These are phyloP conservation scores for Neostethus bicornis DNA, from an alignment of 2,797 vertebrate genomes.

Conservation along the genomic window DNA sequence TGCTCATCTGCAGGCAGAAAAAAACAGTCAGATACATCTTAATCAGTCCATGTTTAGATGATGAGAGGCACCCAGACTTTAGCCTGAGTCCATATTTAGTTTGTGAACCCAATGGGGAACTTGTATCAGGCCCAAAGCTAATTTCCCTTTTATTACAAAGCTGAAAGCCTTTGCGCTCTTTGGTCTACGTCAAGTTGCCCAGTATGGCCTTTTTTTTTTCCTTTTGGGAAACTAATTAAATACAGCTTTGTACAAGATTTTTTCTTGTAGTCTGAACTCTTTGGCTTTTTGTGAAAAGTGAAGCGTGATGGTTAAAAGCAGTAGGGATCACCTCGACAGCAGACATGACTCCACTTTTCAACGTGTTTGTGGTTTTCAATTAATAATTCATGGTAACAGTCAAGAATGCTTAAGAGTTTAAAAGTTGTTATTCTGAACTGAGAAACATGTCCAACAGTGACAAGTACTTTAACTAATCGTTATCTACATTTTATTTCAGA, in stretches of 20 bases:
- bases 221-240: constrained; percentile 38
- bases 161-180: constrained; percentile 14
- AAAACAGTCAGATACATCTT: too few species aligned
- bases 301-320: constrained; percentile 22
- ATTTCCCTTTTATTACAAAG: constrained; percentile 22
- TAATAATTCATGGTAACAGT: constrained; percentile 40
- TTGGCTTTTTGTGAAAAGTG: constrained; percentile 18
- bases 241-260: constrained; percentile 27
- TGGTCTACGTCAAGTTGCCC: constrained; percentile 33
- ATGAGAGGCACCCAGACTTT: constrained; percentile 26
- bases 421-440: constrained; percentile 36
- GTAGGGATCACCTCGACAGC: constrained; percentile 14
- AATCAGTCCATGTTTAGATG: too few species aligned
- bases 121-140: constrained; percentile 16
- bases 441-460: constrained; percentile 32
- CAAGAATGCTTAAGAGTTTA: constrained; percentile 23
- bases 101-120: constrained; percentile 10
- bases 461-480: constrained; percentile 32
- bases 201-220: constrained; percentile 40
- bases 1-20: not conserved
- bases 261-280: constrained; percentile 20
- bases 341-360: constrained; percentile 33
- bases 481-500: constrained; percentile 3
- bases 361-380: constrained; percentile 31
- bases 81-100: constrained; percentile 29